Evolutionary conservation across 2,113 vertebrate genomes (phyloP), one percentile per base, ranked within the genome.

Genomic region (Pelobates fuscus): DNA sequence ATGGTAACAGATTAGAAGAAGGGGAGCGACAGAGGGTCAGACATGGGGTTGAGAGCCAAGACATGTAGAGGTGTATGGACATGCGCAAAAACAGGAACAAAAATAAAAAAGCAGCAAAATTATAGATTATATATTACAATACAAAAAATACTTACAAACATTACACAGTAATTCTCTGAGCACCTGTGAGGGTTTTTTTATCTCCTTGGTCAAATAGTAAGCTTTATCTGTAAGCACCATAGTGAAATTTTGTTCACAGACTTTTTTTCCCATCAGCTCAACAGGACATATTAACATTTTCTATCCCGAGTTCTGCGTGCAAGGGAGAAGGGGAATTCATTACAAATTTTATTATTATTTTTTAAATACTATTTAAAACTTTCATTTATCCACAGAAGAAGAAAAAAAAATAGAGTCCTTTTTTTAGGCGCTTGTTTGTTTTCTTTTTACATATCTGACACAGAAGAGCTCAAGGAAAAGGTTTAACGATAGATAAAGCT

Each of bases 61-160:
- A 55, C 37, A 59, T 25, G 73, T 52, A 68, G 57, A 61, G 21
- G 37, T 15, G 64, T 43, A 61, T 67, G 15, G 65, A 76, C 73
- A 76, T 76, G 73, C 73, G 55, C 55, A 60, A 54, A 75, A 75
- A 54, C 62, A 58, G 37, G 58, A 61, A 58, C 24, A 30, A 55
- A 70, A 75, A 76, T 67, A 24, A 8, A 37, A 73, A 79, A 83
- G 80, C 82, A 83, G 82, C 78, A 83, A 82, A 80, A 81, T 79
- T 81, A 71, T 88, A 93, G 88, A 88, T 87, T 80, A 92, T 94
- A 89, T 94, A 91, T 93, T 93, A 92, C 88, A 92, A 83, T 81
- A 86, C 78, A 61, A 81, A 85, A 91, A 88, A 89, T 90, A 92
- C 88, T 92, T 92, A 92, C 91, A 90, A 90, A 90, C 89, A 88